phyloP scores from a whole-genome alignment of 2,888 invertebrate species.

The Lobophora halterata region DNA sequence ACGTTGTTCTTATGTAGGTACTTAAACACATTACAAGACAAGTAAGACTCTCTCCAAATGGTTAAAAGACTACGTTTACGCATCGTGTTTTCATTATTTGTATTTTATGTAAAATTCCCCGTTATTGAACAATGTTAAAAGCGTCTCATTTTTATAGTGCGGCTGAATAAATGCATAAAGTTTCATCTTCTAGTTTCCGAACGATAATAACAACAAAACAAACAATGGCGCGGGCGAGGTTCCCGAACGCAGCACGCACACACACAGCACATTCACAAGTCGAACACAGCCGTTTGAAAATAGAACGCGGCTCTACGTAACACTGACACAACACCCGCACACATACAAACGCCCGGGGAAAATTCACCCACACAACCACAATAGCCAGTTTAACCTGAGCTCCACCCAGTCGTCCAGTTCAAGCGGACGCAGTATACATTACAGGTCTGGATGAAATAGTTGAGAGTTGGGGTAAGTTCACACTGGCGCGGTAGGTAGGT shows the following conservation, averaged over 20 bases:
- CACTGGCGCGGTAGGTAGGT: conserved; percentile 55
- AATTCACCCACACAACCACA: conserved; percentile 50
- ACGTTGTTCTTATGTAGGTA: no score
- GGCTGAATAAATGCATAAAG: conserved; percentile 35
- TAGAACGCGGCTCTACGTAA: conserved; percentile 58
- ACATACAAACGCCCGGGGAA: conserved; percentile 57
- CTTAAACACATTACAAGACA: no score
- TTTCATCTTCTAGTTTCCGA: conserved; percentile 41
- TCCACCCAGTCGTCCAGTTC: conserved; percentile 37
- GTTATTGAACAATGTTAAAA: no score
- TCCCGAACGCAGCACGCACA: conserved; percentile 63
- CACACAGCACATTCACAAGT: conserved; percentile 72
- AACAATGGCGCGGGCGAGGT: conserved; percentile 55
- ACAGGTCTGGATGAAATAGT: conserved; percentile 46
- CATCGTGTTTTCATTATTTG: no score
- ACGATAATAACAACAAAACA: conserved; percentile 73
- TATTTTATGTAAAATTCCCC: no score
- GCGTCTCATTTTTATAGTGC: conserved; percentile 8
- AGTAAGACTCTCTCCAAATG: no score
- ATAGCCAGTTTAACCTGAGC: conserved; percentile 43
- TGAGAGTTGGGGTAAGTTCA: conserved; percentile 40
- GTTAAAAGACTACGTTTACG: no score
- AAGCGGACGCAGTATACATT: conserved; percentile 34
- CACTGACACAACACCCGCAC: conserved; percentile 54
- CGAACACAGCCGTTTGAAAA: conserved; percentile 51